Evolutionary conservation across 2,113 vertebrate genomes (phyloP), one percentile per base, ranked within the genome.

Genomic region (Synodontis membranacea): DNA sequence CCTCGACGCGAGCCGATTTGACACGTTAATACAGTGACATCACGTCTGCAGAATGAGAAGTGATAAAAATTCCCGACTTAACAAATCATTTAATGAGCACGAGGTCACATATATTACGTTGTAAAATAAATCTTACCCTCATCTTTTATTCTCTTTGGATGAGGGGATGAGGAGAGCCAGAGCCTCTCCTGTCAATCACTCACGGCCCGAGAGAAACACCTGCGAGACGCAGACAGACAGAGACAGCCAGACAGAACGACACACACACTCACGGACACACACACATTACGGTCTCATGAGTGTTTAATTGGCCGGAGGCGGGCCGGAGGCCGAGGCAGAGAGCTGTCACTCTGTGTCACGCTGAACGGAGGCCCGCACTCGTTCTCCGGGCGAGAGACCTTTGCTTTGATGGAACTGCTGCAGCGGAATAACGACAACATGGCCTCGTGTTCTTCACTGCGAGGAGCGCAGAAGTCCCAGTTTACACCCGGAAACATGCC

Each of bases 271-370:
- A 44, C 56, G 76, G 70, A 82, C 66, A 82, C 83, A 82, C 68
- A 76, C 72, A 68, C 70, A 56, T 75, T 66, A 86, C 39, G 42
- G 81, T 88, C 80, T 83, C 68, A 52, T 80, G 44, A n/a, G 79
- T 86, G 82, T 86, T 86, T 86, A 86, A 86, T 88, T 86, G 88
- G 84, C 84, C 78, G 64, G 88, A 86, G 88, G 85, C 66, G 84
- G 84, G 81, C 81, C 76, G 60, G 54, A 82, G 84, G 88, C 74
- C 75, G 42, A 72, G 75, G 82, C 54, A 84, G 70, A 75, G 87
- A 74, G 80, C 81, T 88, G 88, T 88, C 88, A 86, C 34, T 83
- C 80, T 19, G 46, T 88, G 88, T 84, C 84, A 88, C 21, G 79
- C 79, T 46, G 54, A 78, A 70, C n/a, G 52, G 15, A 74, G 54